These are phyloP conservation scores for Eristalis arbustorum DNA, from an alignment of 2,888 invertebrate species.

Conservation along the genomic window DNA sequence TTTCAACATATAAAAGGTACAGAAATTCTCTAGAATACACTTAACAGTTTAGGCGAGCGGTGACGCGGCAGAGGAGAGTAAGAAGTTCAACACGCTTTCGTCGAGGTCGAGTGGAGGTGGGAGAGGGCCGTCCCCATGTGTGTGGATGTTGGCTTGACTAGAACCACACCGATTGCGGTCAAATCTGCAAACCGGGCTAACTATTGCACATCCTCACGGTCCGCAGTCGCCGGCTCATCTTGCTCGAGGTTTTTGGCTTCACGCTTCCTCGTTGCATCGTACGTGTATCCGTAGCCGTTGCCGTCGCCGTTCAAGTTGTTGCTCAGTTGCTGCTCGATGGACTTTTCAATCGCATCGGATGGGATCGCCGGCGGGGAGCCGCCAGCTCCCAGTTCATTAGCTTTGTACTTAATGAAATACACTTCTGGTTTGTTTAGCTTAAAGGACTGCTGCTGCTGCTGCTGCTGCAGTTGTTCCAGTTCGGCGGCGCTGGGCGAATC, in stretches of 20 bases:
- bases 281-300: slow-evolving; percentile 30
- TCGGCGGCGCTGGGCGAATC: slow-evolving; percentile 84
- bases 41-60: slow-evolving; percentile 29
- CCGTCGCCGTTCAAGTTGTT: slow-evolving; percentile 45
- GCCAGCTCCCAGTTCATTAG: slow-evolving; percentile 78
- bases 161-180: slow-evolving; percentile 55
- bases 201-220: slow-evolving; percentile 21
- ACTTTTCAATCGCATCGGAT: slow-evolving; percentile 42
- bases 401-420: slow-evolving; percentile 86
- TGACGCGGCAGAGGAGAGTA: not conserved
- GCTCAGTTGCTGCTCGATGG: slow-evolving; percentile 56
- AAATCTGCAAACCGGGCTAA: slow-evolving; percentile 6
- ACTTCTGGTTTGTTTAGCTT: slow-evolving; percentile 87
- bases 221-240: not conserved
- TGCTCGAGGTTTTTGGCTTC: slow-evolving; percentile 35
- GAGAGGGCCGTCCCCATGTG: not conserved
- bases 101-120: not conserved
- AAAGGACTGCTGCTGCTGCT: slow-evolving; percentile 82
- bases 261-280: slow-evolving; percentile 48
- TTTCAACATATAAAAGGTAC: slow-evolving; percentile 37
- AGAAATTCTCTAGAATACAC: slow-evolving; percentile 34
- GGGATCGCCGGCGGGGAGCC: slow-evolving; percentile 22
- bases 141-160: slow-evolving; percentile 50
- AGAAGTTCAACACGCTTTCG: slow-evolving; percentile 27
- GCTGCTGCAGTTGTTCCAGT: slow-evolving; percentile 81